phyloP scores from a whole-genome alignment of 2,113 vertebrate genomes.

The Sprattus sprattus region DNA sequence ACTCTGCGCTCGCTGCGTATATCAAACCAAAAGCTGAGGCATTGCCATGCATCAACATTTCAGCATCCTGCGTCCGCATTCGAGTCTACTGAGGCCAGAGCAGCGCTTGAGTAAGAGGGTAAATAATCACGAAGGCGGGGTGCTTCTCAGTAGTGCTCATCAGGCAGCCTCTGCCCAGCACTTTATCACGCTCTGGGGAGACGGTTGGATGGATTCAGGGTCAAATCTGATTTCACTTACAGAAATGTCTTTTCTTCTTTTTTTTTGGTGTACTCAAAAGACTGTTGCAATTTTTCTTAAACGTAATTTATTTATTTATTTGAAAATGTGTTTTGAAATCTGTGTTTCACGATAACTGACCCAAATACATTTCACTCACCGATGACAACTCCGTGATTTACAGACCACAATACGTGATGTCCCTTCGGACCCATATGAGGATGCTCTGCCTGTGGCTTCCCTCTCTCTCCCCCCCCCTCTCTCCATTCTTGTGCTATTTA shows the following conservation, averaged over 20 bases:
- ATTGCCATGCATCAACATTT: conserved; percentile 3
- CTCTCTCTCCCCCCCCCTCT: neutral
- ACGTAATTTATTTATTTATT: neutral
- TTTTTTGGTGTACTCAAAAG: neutral
- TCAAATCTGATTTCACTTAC: neutral
- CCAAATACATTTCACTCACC: neutral
- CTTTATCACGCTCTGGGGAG: neutral
- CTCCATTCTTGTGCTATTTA: neutral
- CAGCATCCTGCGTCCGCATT: neutral
- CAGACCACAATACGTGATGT: neutral
- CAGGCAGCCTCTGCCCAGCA: neutral
- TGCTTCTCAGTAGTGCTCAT: neutral
- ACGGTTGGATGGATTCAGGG: neutral
- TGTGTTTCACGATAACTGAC: neutral
- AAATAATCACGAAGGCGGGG: neutral
- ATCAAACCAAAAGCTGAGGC: neutral
- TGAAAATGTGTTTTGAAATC: neutral
- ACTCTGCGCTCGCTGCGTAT: neutral
- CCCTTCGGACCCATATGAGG: neutral
- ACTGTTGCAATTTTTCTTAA: neutral
- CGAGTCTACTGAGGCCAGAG: neutral
- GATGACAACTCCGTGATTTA: neutral
- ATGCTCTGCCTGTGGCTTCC: neutral
- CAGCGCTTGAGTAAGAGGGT: neutral
- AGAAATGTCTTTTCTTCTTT: neutral